phyloP scores from a whole-genome alignment of 1,140 invertebrate genomes.

The Halictus rubicundus region DNA sequence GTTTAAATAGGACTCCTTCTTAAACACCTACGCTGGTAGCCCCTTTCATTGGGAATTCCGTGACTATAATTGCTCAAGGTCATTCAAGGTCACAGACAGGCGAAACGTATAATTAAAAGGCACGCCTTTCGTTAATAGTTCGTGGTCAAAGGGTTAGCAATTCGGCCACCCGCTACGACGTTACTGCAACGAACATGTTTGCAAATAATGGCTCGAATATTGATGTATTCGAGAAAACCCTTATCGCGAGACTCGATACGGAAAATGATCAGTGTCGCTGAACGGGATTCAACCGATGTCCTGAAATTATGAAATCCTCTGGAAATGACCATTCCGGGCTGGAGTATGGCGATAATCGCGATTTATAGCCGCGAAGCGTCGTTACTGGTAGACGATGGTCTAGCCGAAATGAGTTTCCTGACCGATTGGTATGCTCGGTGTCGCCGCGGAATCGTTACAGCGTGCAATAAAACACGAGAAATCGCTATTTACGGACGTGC shows the following conservation, averaged over 20 bases:
- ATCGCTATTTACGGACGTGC: conserved; percentile 24
- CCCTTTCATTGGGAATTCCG: too few species aligned
- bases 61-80: too few species aligned
- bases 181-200: too few species aligned
- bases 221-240: neutral
- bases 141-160: too few species aligned
- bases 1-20: too few species aligned
- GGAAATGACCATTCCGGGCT: neutral
- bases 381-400: conserved; percentile 21
- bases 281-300: neutral
- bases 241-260: too few species aligned
- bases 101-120: too few species aligned
- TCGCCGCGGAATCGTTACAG: conserved; percentile 3
- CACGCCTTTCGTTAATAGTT: too few species aligned
- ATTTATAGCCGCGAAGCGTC: conserved; percentile 16
- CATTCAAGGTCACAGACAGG: too few species aligned
- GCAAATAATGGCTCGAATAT: too few species aligned
- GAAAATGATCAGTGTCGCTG: neutral
- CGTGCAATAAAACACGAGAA: conserved; percentile 38
- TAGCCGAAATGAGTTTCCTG: neutral
- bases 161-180: too few species aligned
- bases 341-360: conserved; percentile 29
- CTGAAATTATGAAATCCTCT: conserved; percentile 1
- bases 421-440: neutral
- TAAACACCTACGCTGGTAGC: too few species aligned